Percentiles rank a stretch among this genome's conserved stretches.
Evolutionary conservation across 2,113 vertebrate genomes (phyloP).

Genomic region (Cariama cristata): DNA sequence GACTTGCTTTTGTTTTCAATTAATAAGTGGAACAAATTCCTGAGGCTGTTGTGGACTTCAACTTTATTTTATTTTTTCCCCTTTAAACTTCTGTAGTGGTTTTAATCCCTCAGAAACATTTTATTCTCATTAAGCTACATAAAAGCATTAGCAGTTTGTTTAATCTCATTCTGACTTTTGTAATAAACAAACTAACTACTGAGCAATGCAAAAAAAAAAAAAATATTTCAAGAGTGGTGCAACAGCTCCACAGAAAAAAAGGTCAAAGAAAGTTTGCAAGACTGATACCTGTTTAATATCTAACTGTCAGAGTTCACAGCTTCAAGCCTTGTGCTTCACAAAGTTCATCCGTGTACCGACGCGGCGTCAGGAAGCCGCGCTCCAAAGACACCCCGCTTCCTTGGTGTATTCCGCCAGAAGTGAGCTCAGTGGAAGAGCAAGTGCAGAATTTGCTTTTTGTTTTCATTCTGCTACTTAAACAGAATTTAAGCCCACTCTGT

Average conservation of each 20-base stretch:
- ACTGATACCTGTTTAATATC: not conserved
- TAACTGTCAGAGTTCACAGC: not conserved
- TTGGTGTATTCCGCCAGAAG: not conserved
- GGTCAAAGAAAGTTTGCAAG: constrained; percentile 48
- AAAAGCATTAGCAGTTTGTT: constrained; percentile 75
- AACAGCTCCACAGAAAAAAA: constrained; percentile 3
- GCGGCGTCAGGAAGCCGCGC: fast-evolving
- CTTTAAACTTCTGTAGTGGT: constrained; percentile 54
- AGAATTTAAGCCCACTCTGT: not conserved
- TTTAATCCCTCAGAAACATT: constrained; percentile 66
- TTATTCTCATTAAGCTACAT: constrained; percentile 74
- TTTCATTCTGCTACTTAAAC: not conserved
- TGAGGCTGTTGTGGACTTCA: constrained; percentile 11
- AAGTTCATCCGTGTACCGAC: fast-evolving
- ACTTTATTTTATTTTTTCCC: not conserved
- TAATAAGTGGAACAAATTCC: constrained; percentile 66
- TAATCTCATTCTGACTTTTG: constrained; percentile 69
- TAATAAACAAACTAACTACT: constrained; percentile 72
- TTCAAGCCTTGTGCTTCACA: no score
- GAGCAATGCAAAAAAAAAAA: constrained; percentile 19
- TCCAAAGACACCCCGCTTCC: fast-evolving
- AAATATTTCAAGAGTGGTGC: not conserved
- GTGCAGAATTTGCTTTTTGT: fast-evolving
- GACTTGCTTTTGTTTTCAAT: constrained; percentile 62
- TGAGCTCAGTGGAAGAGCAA: not conserved